A percentile compares a stretch with the other conserved stretches of the same genome.
These are phyloP conservation scores for Drosophila meridionalis DNA, from an alignment of 2,888 invertebrate species.

Conservation along the genomic window DNA sequence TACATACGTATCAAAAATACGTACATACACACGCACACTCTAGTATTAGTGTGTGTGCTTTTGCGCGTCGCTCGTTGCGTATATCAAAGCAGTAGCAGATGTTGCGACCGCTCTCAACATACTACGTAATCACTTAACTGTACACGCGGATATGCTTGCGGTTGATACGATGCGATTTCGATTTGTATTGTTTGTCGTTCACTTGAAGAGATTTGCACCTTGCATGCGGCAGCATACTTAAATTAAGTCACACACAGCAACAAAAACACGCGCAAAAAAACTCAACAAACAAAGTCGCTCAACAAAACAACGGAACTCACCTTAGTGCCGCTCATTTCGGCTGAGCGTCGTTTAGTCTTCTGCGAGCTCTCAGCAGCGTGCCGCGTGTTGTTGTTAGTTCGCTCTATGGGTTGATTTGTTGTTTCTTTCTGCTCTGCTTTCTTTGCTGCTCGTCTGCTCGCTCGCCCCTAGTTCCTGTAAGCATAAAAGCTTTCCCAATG, in stretches of 20 bases:
- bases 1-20: background rate
- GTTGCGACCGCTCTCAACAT: background rate
- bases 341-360: background rate
- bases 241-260: constrained; percentile 23
- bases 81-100: constrained; percentile 11
- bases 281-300: background rate
- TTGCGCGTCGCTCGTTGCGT: background rate
- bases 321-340: constrained; percentile 60
- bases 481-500: constrained; percentile 24
- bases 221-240: background rate
- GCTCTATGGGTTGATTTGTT: background rate
- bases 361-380: constrained; percentile 17
- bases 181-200: constrained; percentile 8
- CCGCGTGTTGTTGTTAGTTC: constrained; percentile 11
- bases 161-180: constrained; percentile 1
- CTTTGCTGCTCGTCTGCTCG: background rate
- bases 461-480: too few relatives aligned
- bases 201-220: background rate
- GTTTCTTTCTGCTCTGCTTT: background rate
- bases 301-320: constrained; percentile 43
- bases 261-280: background rate
- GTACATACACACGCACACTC: background rate
- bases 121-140: constrained; percentile 17
- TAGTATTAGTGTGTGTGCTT: background rate
- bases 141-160: background rate